Evolutionary conservation across 2,888 invertebrate genomes (phyloP).

Genomic region (Xanthia icteritia): DNA sequence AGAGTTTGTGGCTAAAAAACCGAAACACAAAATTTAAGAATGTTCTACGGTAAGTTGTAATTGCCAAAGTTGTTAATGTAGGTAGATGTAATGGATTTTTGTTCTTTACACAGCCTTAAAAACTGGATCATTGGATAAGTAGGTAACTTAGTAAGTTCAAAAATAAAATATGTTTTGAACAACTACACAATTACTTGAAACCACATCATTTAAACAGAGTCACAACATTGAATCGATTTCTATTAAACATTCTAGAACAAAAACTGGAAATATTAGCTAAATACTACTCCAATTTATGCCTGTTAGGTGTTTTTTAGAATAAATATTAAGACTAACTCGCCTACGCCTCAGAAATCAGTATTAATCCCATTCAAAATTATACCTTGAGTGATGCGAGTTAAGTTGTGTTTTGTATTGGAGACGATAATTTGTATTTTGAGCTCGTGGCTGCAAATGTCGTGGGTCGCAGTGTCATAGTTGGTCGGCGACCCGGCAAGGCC

Average conservation of each 20-base stretch:
- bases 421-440: conserved; percentile 66
- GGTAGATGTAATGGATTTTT: not conserved
- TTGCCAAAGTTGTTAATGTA: not conserved
- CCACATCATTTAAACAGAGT: not conserved
- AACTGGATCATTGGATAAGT: not conserved
- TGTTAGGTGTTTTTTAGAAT: conserved; percentile 57
- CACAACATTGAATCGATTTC: conserved; percentile 17
- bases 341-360: conserved; percentile 54
- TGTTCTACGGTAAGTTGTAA: not conserved
- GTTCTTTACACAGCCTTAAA: not conserved
- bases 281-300: conserved; percentile 69
- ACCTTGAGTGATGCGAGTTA: conserved; percentile 63
- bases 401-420: conserved; percentile 57
- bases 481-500: conserved; percentile 90
- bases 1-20: too few species aligned
- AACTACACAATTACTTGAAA: not conserved
- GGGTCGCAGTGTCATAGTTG: conserved; percentile 82
- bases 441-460: conserved; percentile 78
- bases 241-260: conserved; percentile 44
- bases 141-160: not conserved
- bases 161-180: not conserved
- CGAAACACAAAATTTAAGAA: not conserved
- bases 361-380: conserved; percentile 59
- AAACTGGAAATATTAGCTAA: conserved; percentile 36
- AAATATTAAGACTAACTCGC: conserved; percentile 65